Evolutionary conservation across 1,140 invertebrate genomes (phyloP), one percentile per base, ranked within the genome.

Genomic region (Spodoptera frugiperda): DNA sequence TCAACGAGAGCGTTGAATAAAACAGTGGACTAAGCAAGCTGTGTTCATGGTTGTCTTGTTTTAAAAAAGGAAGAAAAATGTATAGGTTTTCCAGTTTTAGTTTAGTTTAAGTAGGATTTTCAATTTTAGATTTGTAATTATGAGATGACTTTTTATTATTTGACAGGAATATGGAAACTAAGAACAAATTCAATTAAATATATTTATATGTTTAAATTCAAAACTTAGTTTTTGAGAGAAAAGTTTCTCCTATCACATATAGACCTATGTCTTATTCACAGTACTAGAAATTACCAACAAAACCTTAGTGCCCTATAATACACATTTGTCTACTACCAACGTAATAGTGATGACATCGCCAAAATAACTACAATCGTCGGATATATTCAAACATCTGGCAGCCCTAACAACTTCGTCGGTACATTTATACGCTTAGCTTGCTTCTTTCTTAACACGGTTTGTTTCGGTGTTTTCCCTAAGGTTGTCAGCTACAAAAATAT

Each of bases 1-100:
- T 15, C 12, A 59, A 59, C 14, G 65, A 25, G 61, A 10, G 10
- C 39, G 33, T 51, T 68, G 63, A 70, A 77, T 77, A 77, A 77
- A 70, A 77, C 44, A 77, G 75, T 70, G 49, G 53, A 77, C 63
- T 70, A 70, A 68, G 65, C 74, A 48, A 65, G 74, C 74, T 12
- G 49, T 67, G 55, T 67, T 15, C 21, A 68, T 17, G 15, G 71
- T 73, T 73, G 55, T 17, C 44, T 11, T 49, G 14, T 44, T 57
- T 25, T 39, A 39, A 9, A 39, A 10, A 55, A 53, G 21, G 12
- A 44, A 8, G 30, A 53, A 30, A 51, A 15, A 12, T 3, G 21
- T 57, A 51, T 14, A 51, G 11, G 15, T 4, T 51, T 51, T 51
- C n/a, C 49, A 51, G 49, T 51, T 51, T 15, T n/a, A 15, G n/a